Percentiles rank a stretch among this genome's conserved stretches.
These are phyloP conservation scores for Agriopis aurantiaria DNA, from an alignment of 2,888 invertebrate genomes.

Conservation along the genomic window DNA sequence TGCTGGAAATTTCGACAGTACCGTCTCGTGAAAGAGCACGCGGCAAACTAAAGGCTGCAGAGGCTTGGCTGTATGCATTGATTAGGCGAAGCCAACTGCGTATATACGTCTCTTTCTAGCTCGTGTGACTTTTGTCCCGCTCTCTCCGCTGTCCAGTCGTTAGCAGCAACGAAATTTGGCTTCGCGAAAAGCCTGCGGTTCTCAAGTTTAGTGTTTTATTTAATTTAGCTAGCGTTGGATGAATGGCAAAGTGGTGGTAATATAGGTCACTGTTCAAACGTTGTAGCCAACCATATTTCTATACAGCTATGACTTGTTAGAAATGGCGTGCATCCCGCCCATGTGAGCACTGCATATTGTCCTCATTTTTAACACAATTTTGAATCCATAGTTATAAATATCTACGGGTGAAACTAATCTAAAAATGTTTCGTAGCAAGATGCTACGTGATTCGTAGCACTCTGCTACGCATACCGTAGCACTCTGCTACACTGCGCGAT, in stretches of 20 bases:
- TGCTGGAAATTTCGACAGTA: slow-evolving; percentile 49
- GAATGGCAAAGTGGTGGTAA: not conserved
- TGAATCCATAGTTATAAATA: too few relatives aligned
- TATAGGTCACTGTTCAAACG: not conserved
- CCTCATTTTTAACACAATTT: too few relatives aligned
- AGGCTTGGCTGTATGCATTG: slow-evolving; percentile 81
- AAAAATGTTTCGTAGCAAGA: not conserved
- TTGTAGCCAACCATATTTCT: not conserved
- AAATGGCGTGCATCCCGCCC: too few relatives aligned
- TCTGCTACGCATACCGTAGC: not conserved
- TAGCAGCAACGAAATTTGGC: slow-evolving; percentile 80
- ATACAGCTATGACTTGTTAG: too few relatives aligned
- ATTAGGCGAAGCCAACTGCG: slow-evolving; percentile 77
- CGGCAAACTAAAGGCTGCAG: slow-evolving; percentile 76
- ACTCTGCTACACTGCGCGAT: not conserved
- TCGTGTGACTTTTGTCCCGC: slow-evolving; percentile 50
- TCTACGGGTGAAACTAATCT: too few relatives aligned
- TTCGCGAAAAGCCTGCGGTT: slow-evolving; percentile 66
- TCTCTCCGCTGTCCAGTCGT: slow-evolving; percentile 64
- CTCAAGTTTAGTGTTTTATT: slow-evolving; percentile 58
- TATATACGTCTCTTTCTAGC: slow-evolving; percentile 63
- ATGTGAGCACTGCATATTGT: too few relatives aligned
- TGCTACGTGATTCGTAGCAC: not conserved
- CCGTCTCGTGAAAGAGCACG: slow-evolving; percentile 62
- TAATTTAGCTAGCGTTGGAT: slow-evolving; percentile 19